Base-by-base conservation (phyloP, 2,797 vertebrate genomes). In the Botia almorhae region DNA sequence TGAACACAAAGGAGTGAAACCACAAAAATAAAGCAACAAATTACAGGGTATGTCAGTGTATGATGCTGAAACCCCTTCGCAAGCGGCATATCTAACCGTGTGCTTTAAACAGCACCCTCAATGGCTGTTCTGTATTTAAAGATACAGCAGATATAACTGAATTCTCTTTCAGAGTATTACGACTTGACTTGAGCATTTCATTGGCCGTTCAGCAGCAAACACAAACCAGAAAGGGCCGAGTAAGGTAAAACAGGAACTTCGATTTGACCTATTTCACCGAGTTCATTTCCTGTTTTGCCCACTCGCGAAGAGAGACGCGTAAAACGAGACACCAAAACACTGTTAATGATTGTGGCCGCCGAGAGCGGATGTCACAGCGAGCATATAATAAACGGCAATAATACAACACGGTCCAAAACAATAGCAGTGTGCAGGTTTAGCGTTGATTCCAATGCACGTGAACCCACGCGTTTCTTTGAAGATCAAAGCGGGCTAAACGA, bases 231-330 rank as follows among this genome's bases (percentile, higher is more conserved):
- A 65, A 29, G n/a, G 55, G 69, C 39, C 53, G 69, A 83, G 60
- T 70, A 43, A 83, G 85, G 76, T 63, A 53, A 86, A 85, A 85
- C 81, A 85, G 86, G 84, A 86, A 85, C 79, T 86, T 69, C 17
- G 63, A 84, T 81, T 80, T 84, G 81, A 87, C 84, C 86, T 75
- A 85, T 83, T 84, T 84, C 56, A 69, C 39, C 65, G 76, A 84
- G 83, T 82, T 87, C 81, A 82, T 80, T 87, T 87, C 86, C 84
- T 87, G 86, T 87, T 86, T 80, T 84, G 83, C 69, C 81, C 80
- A 85, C 64, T 83, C 58, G 74, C 65, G 29, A 61, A 67, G 48
- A 43, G 69, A 84, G 74, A 76, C 58, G 65, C 71, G 16, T 67
- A 69, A 82, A 83, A 69, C 21, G 33, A 84, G 64, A 84, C 84